Evolutionary conservation across 2,888 invertebrate genomes (phyloP), one percentile per base, ranked within the genome.

Genomic region (Acronicta alni): DNA sequence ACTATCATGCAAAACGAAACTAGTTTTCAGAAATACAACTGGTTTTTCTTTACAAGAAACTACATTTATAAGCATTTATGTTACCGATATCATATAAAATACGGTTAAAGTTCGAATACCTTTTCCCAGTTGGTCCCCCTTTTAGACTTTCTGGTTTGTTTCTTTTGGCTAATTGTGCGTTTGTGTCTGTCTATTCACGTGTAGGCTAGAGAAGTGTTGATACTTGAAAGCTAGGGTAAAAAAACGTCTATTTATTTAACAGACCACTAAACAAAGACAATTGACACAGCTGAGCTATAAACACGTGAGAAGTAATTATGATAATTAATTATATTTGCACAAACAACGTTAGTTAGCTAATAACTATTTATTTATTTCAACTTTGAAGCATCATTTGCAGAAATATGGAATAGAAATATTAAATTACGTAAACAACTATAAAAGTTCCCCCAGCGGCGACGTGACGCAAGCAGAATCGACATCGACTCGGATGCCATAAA

Each of bases 291-390:
- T 41, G 15, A 48, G 45, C 47, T 57, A 64, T 30, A 61, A 60
- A 60, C 47, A 57, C 41, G 43, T 63, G 67, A 63, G 63, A 67
- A 74, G 44, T 67, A 55, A 73, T 74, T 70, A 67, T 38, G 23
- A 42, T 65, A 62, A 69, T 72, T 55, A 44, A 23, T 15, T 61
- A 38, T 53, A n/a, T 67, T 66, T 49, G 44, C 38, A 43, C 41
- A 52, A 35, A 30, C 1, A 30, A 30, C 10, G 3, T 30, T 12
- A 4, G 30, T 30, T 44, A 45, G 38, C 37, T 16, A 37, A 44
- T 51, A 51, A 17, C 51, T 17, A n/a, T n/a, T n/a, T 47, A 38
- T 32, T 51, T 45, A 26, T 26, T 46, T 41, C 15, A 45, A 61
- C 39, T 44, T 46, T 57, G 49, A 58, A 71, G 57, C 53, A 51